Base-by-base conservation (phyloP, 2,113 vertebrate genomes). In the Galeopterus variegatus region DNA sequence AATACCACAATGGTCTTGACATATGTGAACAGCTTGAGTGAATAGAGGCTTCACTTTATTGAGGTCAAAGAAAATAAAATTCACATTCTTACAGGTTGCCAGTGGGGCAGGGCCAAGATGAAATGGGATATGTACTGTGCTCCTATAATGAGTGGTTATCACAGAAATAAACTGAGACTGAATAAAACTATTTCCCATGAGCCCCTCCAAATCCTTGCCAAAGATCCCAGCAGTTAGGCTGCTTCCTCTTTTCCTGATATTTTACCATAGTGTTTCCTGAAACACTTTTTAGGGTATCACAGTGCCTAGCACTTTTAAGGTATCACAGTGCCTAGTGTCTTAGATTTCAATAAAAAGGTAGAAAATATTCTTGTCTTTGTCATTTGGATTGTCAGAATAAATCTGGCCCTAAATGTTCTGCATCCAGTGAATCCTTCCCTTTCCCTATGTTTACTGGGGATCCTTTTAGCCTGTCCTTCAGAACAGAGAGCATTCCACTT, bases 51-150 rank as follows among this genome's bases (percentile, higher is more conserved):
- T 62, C 33, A 15, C 28, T 64, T 75, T 56, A 50, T 36, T 48
- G 72, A 89, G 87, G 72, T 76, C 60, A 89, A 76, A 64, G 56
- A 75, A 26, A 89, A 89, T 56, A 89, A 62, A 36, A 76, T 48
- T 28, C 87, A 60, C 48, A 89, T 89, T 88, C 28, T 76, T 76
- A 64, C 76, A 76, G 72, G 41, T 62, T 75, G 76, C 75, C 73
- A 89, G 12, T 89, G 70, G 69, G 85, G 72, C 67, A 87, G 14
- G 67, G 36, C 33, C 52, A 50, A 45, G 24, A 87, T 88, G 87
- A 89, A 89, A 56, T 31, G n/a, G 76, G 52, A 64, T 64, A 64
- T 89, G 62, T 76, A 62, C 62, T 89, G 60, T 64, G 56, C 56
- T 89, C 72, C 36, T 50, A 33, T 48, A 89, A 64, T 62, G 19